Conservation (phyloP, 2,888 invertebrate genomes). For the Eupithecia pulchellata region DNA sequence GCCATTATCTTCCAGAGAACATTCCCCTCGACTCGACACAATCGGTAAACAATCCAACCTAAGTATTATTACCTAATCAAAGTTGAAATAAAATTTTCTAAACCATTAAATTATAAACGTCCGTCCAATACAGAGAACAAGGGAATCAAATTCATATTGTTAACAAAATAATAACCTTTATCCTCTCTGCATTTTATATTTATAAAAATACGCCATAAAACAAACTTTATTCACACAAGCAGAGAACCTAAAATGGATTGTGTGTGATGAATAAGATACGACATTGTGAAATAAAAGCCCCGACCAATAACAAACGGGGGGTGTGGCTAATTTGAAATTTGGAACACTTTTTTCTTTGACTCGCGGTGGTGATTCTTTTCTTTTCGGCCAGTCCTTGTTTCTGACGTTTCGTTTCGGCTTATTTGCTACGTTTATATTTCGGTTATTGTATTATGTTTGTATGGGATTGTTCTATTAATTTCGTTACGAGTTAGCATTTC, state of each 20-base stretch:
- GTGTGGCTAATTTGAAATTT: conserved; percentile 80
- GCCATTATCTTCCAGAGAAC: not conserved
- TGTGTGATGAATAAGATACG: conserved; percentile 37
- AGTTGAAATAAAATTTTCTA: conserved; percentile 10
- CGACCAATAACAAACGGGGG: conserved; percentile 78
- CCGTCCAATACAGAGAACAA: conserved; percentile 50
- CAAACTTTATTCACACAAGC: not conserved
- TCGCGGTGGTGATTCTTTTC: conserved; percentile 56
- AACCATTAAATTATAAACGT: conserved; percentile 27
- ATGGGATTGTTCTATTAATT: not conserved
- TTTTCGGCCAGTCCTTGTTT: conserved; percentile 60
- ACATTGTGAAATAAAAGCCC: conserved; percentile 48
- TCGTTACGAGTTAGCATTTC: not conserved
- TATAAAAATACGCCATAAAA: rapidly evolving
- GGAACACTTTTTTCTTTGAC: conserved; percentile 74
- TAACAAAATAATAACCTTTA: conserved; percentile 42
- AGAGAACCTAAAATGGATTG: not conserved
- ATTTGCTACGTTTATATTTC: conserved; percentile 23
- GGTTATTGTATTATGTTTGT: not conserved
- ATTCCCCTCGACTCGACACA: not conserved
- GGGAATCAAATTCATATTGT: conserved; percentile 62
- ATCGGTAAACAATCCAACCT: not conserved
- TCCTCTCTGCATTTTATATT: conserved; percentile 24
- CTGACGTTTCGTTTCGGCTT: conserved; percentile 42
- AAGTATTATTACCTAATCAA: conserved; percentile 6